phyloP scores from a whole-genome alignment of 2,113 vertebrate species.

The Collichthys lucidus region DNA sequence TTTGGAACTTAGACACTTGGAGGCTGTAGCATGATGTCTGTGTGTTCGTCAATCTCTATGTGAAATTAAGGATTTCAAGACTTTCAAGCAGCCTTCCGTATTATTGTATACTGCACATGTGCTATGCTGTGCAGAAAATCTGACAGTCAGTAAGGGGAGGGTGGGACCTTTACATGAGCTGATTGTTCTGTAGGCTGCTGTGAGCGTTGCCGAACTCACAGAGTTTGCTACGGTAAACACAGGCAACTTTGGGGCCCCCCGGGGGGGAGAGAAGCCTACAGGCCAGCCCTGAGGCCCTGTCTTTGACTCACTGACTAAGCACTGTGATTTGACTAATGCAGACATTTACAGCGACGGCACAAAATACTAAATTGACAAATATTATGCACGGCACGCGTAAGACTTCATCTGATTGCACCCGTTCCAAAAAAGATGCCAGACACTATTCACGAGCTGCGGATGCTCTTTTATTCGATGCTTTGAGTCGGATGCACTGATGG shows the following conservation, averaged over 20 bases:
- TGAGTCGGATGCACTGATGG: constrained; percentile 6
- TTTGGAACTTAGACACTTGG: not conserved
- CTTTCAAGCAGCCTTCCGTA: not conserved
- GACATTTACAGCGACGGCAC: constrained; percentile 44
- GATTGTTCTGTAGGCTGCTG: constrained; percentile 25
- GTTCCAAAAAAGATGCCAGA: constrained; percentile 10
- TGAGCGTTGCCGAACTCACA: constrained; percentile 18
- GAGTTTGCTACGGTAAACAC: constrained; percentile 51
- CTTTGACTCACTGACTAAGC: constrained; percentile 54
- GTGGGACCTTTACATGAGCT: not conserved
- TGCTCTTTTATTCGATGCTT: constrained; percentile 30
- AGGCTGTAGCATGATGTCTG: not conserved
- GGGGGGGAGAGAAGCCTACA: constrained; percentile 39
- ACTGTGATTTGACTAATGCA: constrained; percentile 62
- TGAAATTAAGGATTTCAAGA: constrained; percentile 6
- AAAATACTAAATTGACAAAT: constrained; percentile 31
- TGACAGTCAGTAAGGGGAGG: not conserved
- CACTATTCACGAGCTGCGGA: not conserved
- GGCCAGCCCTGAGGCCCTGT: constrained; percentile 61
- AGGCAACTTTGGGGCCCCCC: constrained; percentile 11
- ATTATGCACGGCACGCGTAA: constrained; percentile 8
- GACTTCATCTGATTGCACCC: not conserved
- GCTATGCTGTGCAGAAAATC: not conserved
- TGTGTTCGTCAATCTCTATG: not conserved
- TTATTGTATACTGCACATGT: not conserved